Base-by-base conservation (phyloP, 2,888 invertebrate genomes). In the Octonoba sinensis region DNA sequence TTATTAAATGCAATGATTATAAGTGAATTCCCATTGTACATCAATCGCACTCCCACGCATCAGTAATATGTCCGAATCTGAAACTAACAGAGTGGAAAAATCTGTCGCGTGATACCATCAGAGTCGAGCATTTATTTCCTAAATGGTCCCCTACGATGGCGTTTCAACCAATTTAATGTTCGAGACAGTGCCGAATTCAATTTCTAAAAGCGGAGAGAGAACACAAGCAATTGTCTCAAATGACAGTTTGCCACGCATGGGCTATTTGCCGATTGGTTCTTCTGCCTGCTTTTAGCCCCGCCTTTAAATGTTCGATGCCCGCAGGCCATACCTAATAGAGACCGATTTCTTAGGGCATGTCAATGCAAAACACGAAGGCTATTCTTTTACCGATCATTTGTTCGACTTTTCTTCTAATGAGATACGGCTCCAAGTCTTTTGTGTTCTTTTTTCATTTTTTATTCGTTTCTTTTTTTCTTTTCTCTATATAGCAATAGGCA, bases 191-290 rank as follows among this genome's bases (percentile, higher is more conserved):
- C 44, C 78, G 66, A 79, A 47, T 81, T 81, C 79, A 64, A 64
- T 62, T 60, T 44, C 36, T n/a, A 22, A 62, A 54, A 60, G 69
- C 46, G 72, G 36, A n/a, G 44, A 46, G 49, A 13, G 18, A 62
- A 44, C 20, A 56, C 18, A 62, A 18, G 69, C 73, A 71, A 79
- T 79, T 79, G 72, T 79, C 60, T 73, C 22, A 69, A 81, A 81
- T 69, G 78, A 13, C 54, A 54, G 64, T 79, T 79, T 20, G 59
- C 78, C 78, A 79, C 78, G 79, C 79, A 81, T 64, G 69, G 73
- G 44, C 22, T 12, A 54, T 64, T 36, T 67, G 60, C 67, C 67
- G 62, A 72, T 73, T 81, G 72, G 79, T 56, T 20, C 62, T 54
- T 36, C 27, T 60, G 20, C 22, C n/a, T 36, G 54, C 20, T 27